A percentile compares a stretch with the other conserved stretches of the same genome.
Conservation (phyloP, 2,797 vertebrate species). For the Xenopus petersii region DNA sequence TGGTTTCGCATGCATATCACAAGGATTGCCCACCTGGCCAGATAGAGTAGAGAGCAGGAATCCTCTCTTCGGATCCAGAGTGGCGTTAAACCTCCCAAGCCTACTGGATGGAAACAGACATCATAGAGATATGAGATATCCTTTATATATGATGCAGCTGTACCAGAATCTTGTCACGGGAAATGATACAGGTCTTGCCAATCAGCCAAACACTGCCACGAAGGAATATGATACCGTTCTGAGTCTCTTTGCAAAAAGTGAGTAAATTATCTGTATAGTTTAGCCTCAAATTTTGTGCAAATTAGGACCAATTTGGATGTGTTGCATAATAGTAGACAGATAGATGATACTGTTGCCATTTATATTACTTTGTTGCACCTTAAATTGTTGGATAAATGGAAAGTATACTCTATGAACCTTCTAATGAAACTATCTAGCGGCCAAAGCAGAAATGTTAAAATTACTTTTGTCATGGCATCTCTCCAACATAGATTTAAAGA, state of each 20-base stretch:
- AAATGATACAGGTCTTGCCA: constrained; percentile 30
- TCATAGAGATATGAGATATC: constrained; percentile 57
- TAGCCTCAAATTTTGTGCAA: no score
- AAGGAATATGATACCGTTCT: constrained; percentile 67
- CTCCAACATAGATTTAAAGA: no score
- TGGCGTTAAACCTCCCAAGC: background rate
- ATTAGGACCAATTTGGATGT: no score
- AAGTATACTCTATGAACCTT: no score
- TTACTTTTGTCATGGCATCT: no score
- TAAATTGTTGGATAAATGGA: no score
- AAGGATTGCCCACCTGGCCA: constrained; percentile 14
- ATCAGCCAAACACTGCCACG: constrained; percentile 47
- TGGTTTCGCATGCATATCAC: background rate
- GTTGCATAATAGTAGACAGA: no score
- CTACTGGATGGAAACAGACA: background rate
- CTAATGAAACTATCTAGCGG: no score
- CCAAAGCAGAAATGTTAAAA: no score
- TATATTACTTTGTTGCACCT: no score
- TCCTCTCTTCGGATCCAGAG: background rate
- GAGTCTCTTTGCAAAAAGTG: constrained; percentile 76
- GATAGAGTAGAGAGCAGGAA: constrained; percentile 10
- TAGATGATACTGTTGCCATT: no score
- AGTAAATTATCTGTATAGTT: constrained; percentile 43
- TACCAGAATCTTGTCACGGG: constrained; percentile 64
- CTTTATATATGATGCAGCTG: constrained; percentile 81